Percentiles rank a stretch among this genome's conserved stretches.
These are phyloP conservation scores for Coleophora deauratella DNA, from an alignment of 2,888 invertebrate genomes.

Conservation along the genomic window DNA sequence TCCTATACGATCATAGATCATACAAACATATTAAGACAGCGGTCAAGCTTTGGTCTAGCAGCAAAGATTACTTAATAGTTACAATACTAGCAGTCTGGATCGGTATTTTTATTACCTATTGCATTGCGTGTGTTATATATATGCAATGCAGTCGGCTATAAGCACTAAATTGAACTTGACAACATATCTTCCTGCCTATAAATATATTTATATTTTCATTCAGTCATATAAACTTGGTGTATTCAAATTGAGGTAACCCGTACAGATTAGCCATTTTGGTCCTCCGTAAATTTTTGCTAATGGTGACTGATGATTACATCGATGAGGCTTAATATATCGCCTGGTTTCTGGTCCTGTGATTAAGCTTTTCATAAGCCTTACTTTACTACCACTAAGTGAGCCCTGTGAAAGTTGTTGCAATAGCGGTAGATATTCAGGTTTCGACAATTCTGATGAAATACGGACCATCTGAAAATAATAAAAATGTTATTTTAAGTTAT, in stretches of 20 bases:
- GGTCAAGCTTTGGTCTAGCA: too few species aligned
- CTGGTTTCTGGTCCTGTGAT: conserved; percentile 48
- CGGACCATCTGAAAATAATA: conserved; percentile 48
- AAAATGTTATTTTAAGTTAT: not conserved
- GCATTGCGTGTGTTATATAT: too few species aligned
- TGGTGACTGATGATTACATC: conserved; percentile 60
- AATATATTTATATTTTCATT: conserved; percentile 11
- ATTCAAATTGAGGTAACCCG: conserved; percentile 60
- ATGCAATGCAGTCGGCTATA: too few species aligned
- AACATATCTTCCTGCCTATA: too few species aligned
- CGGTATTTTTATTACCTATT: too few species aligned
- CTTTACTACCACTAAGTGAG: conserved; percentile 32
- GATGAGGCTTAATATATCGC: conserved; percentile 61
- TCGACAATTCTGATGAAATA: conserved; percentile 52
- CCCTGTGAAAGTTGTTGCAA: conserved; percentile 53
- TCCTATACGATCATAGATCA: too few species aligned
- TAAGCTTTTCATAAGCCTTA: conserved; percentile 42
- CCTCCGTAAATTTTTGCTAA: conserved; percentile 49
- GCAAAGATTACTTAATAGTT: too few species aligned
- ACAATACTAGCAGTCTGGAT: too few species aligned
- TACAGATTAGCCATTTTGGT: conserved; percentile 61
- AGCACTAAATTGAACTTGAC: too few species aligned
- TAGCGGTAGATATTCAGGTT: conserved; percentile 50
- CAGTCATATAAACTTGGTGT: conserved; percentile 58
- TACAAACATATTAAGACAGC: too few species aligned